Evolutionary conservation across 2,113 vertebrate genomes (phyloP).

Genomic region (Anguilla rostrata): DNA sequence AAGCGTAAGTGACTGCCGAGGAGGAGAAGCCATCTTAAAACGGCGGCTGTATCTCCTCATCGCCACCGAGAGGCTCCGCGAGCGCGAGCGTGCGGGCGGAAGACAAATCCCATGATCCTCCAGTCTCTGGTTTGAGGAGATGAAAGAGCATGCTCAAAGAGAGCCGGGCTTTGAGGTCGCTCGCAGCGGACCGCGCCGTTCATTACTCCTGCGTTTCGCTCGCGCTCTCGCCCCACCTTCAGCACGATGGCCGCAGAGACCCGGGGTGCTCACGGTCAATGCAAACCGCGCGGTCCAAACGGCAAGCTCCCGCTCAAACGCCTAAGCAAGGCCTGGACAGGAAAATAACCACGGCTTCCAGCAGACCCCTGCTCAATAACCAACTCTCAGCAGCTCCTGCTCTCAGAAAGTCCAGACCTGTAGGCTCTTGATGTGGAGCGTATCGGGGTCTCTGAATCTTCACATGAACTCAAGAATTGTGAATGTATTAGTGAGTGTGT

Average conservation of each 20-base stretch:
- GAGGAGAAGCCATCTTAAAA: constrained; percentile 18
- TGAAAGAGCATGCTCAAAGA: constrained; percentile 16
- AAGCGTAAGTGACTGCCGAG: constrained; percentile 1
- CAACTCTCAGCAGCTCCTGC: not conserved
- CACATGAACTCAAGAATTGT: not conserved
- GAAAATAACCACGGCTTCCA: not conserved
- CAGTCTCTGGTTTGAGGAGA: constrained; percentile 15
- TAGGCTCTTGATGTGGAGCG: not conserved
- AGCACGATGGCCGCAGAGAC: not conserved
- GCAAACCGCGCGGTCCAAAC: not conserved
- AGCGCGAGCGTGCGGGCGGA: not conserved
- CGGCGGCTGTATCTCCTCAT: constrained; percentile 19
- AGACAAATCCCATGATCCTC: constrained; percentile 27
- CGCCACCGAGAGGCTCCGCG: not conserved
- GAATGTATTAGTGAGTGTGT: not conserved
- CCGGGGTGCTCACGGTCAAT: not conserved
- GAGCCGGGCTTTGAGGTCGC: constrained; percentile 18
- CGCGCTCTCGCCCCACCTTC: not conserved
- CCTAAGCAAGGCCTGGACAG: not conserved
- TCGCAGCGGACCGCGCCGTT: constrained; percentile 14
- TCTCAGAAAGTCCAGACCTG: not conserved
- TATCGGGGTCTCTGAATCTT: not conserved
- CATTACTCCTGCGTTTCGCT: constrained; percentile 28
- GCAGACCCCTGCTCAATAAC: not conserved
- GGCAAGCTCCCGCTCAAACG: constrained; percentile 12